Percentiles rank a stretch among this genome's conserved stretches.
These are phyloP conservation scores for Rhynchonycteris naso DNA, from an alignment of 2,797 vertebrate genomes.

Conservation along the genomic window DNA sequence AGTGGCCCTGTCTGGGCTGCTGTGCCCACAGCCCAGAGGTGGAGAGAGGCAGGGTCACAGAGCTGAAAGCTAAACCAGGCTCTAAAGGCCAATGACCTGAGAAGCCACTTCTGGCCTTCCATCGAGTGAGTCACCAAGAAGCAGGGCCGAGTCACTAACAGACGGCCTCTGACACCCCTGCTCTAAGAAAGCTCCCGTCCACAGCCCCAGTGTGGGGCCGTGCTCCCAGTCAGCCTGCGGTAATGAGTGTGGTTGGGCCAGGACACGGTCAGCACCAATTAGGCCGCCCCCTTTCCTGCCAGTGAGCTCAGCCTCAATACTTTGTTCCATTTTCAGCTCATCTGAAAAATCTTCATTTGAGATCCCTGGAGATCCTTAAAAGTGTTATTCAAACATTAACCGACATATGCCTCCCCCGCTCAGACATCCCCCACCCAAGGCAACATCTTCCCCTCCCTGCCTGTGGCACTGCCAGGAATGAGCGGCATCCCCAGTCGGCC, in stretches of 20 bases:
- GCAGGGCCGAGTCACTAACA: conserved; percentile 51
- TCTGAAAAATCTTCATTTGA: conserved; percentile 63
- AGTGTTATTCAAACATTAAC: conserved; percentile 70
- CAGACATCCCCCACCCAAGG: conserved; percentile 44
- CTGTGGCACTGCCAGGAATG: background rate
- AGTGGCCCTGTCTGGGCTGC: background rate
- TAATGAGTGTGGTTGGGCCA: background rate
- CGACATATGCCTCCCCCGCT: conserved; percentile 47
- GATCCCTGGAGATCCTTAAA: conserved; percentile 71
- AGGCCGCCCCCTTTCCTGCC: conserved; percentile 53
- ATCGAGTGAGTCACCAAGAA: conserved; percentile 53
- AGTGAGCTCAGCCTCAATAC: conserved; percentile 63
- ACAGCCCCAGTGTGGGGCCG: background rate
- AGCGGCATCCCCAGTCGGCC: background rate
- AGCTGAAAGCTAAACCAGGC: background rate
- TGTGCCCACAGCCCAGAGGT: background rate
- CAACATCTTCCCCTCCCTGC: background rate
- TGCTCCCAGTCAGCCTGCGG: background rate
- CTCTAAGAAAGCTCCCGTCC: conserved; percentile 31
- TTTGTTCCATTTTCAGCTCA: conserved; percentile 62
- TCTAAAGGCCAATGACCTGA: conserved; percentile 45
- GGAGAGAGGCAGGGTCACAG: background rate
- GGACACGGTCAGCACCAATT: background rate
- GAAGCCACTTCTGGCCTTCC: conserved; percentile 41
- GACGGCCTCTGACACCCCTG: background rate